Base-by-base conservation (phyloP, 2,888 invertebrate genomes). In the Mythimna pallens region DNA sequence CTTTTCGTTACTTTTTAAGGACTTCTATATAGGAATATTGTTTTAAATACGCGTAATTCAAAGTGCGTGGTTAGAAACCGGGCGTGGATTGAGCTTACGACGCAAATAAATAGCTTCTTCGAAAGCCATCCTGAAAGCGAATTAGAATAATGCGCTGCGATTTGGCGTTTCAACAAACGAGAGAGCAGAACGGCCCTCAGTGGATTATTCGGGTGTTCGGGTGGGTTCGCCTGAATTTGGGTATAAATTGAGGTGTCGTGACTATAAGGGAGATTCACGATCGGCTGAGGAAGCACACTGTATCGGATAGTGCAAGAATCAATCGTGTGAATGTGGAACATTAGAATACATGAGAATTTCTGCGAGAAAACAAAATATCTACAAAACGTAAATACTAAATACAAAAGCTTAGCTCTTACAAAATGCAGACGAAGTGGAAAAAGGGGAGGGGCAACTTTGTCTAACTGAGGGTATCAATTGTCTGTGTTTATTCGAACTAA, bases 101-200 rank as follows among this genome's bases (percentile, higher is more conserved):
- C 89, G 90, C 91, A 93, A 95, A 95, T 94, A 95, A 95, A 95
- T 95, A 94, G 94, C 94, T 94, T 92, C 93, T 95, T 95, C 93
- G 91, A 93, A 94, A 96, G 95, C 95, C 93, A 95, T 95, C 93
- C 92, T 89, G 93, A 92, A 93, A 93, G 93, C 93, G 93, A 95
- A 96, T 96, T 96, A 96, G 95, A 96, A 96, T 96, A 96, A 96
- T 96, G 95, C 93, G 90, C 92, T 93, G 91, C 94, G 95, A 96
- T 96, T 96, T 95, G 93, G 94, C 93, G 91, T 95, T 95, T 94
- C 95, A 93, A 95, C 96, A 94, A 95, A 94, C 94, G 94, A 94
- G 94, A 91, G 90, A 91, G 90, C 90, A 89, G 92, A 95, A 94
- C 93, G 90, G 93, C 93, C 93, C 95, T 95, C 95, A 85, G 94